Conservation (phyloP, 1,140 invertebrate genomes). For the Lethocerus indicus region DNA sequence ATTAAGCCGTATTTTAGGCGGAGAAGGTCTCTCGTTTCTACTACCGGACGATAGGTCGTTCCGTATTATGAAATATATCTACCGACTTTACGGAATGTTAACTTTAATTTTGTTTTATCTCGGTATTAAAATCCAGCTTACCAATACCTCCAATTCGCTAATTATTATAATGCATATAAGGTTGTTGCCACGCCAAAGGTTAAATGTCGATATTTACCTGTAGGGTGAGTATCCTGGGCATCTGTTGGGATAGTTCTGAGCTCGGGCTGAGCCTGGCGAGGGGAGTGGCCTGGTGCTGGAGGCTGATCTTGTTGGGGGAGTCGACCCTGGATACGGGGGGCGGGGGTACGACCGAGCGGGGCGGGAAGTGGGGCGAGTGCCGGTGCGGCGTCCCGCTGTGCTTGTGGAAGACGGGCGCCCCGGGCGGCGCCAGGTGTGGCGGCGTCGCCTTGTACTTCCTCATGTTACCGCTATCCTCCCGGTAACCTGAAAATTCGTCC, state of each 20-base stretch:
- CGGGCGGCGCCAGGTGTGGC: slow-evolving; percentile 41
- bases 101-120: no score
- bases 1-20: no score
- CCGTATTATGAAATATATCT: no score
- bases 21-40: no score
- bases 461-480: slow-evolving; percentile 53
- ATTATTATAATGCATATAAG: no score
- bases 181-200: no score
- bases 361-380: slow-evolving; percentile 50
- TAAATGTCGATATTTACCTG: no score
- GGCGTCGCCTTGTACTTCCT: slow-evolving; percentile 71
- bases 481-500: slow-evolving; percentile 34
- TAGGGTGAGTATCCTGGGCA: slow-evolving; percentile 75
- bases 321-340: slow-evolving; percentile 33
- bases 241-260: slow-evolving; percentile 77
- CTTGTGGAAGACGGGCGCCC: slow-evolving; percentile 51
- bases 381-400: slow-evolving; percentile 48
- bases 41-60: no score
- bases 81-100: no score
- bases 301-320: slow-evolving; percentile 29
- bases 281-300: slow-evolving; percentile 68
- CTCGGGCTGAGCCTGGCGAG: slow-evolving; percentile 77
- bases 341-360: slow-evolving; percentile 35
- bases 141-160: no score
- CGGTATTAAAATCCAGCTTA: no score